These are phyloP conservation scores for Machimus atricapillus DNA, from an alignment of 2,888 invertebrate species.

Conservation along the genomic window DNA sequence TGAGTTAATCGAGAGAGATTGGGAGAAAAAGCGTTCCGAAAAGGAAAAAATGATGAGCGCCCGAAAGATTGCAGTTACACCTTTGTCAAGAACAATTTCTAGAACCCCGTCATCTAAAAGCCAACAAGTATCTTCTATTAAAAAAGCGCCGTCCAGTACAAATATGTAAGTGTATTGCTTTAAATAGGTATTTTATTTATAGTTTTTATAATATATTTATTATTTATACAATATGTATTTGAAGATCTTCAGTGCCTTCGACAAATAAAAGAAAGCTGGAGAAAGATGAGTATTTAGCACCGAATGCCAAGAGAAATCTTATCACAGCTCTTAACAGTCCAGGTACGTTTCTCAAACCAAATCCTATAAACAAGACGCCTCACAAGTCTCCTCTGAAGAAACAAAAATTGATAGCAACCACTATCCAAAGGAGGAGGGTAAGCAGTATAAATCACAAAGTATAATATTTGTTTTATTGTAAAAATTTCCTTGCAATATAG, in stretches of 20 bases:
- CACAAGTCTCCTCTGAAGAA: constrained; percentile 53
- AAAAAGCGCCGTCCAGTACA: constrained; percentile 51
- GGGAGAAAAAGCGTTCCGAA: constrained; percentile 64
- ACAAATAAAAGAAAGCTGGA: constrained; percentile 45
- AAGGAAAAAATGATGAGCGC: constrained; percentile 63
- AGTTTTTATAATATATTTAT: no score
- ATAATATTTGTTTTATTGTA: neutral
- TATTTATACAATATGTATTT: neutral
- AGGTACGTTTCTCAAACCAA: constrained; percentile 41
- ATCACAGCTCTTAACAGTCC: constrained; percentile 53
- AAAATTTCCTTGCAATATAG: constrained; percentile 13
- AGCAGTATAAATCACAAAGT: neutral
- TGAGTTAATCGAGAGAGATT: constrained; percentile 69
- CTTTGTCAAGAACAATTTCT: constrained; percentile 43
- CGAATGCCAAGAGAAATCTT: constrained; percentile 56
- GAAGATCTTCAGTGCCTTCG: constrained; percentile 41
- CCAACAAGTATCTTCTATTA: constrained; percentile 49
- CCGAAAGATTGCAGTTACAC: constrained; percentile 57
- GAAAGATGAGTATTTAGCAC: constrained; percentile 45
- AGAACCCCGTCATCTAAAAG: constrained; percentile 52
- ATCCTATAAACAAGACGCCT: constrained; percentile 43
- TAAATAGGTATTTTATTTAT: neutral
- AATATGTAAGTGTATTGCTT: neutral
- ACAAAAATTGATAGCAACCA: constrained; percentile 53
- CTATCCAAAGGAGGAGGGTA: constrained; percentile 53